Base-by-base conservation (phyloP, 2,797 vertebrate species). In the Tokudaia muenninki region DNA sequence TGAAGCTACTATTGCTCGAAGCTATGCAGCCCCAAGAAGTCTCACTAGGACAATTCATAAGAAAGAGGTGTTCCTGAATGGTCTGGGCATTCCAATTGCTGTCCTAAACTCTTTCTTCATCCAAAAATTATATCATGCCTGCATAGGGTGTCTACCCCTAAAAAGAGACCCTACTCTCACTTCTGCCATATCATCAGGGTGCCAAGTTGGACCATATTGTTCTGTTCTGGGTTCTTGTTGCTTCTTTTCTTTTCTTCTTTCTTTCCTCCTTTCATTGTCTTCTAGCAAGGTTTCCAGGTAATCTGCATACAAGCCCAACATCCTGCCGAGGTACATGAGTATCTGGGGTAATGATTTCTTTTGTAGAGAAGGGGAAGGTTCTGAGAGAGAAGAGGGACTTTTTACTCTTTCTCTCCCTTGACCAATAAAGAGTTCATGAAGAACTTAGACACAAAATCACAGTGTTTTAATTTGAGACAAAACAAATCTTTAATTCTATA, bases 81-180 rank as follows among this genome's bases (percentile, higher is more conserved):
- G 98, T 98, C 97, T 98, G 96, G 92, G 97, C 97, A 98, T 98
- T 98, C 98, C 98, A 65, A 59, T n/a, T 96, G 87, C 24, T 84
- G 13, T 82, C 67, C 26, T n/a, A 77, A 92, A 13, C 3, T 14
- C 70, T 78, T 84, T 90, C 79, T 59, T 26, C 78, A 67, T 91
- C 34, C 79, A 6, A 95, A 97, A 94, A 37, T 59, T 47, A 91
- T 65, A 17, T 6, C 11, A 31, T 37, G 78, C 44, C 41, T 55
- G 24, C 10, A 10, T 59, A 78, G 26, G 29, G 13, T 67, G 22
- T 83, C 21, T 92, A 21, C 7, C 59, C 26, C 41, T 87, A 34
- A 57, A 91, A 93, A 52, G 11, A 0, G 29, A 67, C 22, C 50
- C 34, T 55, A 14, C 50, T 97, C 65, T 90, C 1, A 37, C 10